A percentile compares a stretch with the other conserved stretches of the same genome.
phyloP scores from a whole-genome alignment of 2,888 invertebrate genomes.

The Cosmopolites sordidus region DNA sequence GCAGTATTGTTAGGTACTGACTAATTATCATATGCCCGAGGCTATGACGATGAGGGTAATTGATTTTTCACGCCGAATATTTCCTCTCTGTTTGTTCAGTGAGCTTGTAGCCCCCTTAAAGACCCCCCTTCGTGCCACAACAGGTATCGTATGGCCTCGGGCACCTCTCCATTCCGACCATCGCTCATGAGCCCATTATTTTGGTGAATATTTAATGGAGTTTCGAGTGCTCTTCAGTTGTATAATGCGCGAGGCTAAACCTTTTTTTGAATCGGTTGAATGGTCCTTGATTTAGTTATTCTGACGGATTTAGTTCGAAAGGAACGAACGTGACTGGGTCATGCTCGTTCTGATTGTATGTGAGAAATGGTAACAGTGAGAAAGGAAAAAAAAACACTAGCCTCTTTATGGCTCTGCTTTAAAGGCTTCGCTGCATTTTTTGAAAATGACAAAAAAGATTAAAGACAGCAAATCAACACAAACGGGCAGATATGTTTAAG shows the following conservation, averaged over 20 bases:
- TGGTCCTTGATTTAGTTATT: conserved; percentile 13
- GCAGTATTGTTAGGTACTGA: neutral
- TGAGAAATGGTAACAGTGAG: neutral
- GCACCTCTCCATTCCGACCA: conserved; percentile 23
- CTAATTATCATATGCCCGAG: conserved; percentile 13
- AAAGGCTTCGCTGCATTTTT: no score
- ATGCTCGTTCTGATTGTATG: neutral
- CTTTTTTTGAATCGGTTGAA: conserved; percentile 7
- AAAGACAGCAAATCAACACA: no score
- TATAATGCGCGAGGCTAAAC: conserved; percentile 8
- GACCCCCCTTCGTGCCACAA: conserved; percentile 24
- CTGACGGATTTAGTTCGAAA: conserved; percentile 8
- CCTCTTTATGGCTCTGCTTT: neutral
- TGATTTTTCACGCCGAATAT: conserved; percentile 29
- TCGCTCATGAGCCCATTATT: conserved; percentile 27
- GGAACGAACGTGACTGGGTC: no score
- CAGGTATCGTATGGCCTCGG: conserved; percentile 29
- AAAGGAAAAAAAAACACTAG: neutral
- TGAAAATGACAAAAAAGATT: no score
- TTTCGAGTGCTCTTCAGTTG: conserved; percentile 19
- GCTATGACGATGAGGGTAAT: conserved; percentile 23
- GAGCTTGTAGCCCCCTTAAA: conserved; percentile 17
- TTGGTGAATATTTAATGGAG: conserved; percentile 26
- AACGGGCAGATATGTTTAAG: no score
- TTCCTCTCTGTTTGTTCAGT: conserved; percentile 22